phyloP scores from a whole-genome alignment of 2,113 vertebrate species.

The Rhombomys opimus region DNA sequence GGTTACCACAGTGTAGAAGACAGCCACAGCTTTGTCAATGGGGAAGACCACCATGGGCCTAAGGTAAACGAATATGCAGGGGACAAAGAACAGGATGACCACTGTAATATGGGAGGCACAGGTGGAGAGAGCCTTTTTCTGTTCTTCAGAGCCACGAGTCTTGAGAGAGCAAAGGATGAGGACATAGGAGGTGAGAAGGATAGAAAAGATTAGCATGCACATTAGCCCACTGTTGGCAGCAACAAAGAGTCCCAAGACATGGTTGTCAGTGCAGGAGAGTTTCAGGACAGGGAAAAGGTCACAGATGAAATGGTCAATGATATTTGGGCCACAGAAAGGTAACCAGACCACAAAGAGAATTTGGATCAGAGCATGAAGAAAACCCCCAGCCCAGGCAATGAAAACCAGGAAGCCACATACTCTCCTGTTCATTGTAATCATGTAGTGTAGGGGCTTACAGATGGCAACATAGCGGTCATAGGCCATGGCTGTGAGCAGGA shows the following conservation, averaged over 20 bases:
- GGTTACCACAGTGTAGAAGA: slow-evolving; percentile 25
- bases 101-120: slow-evolving; percentile 19
- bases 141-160: not conserved
- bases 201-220: slow-evolving; percentile 63
- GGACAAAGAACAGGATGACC: slow-evolving; percentile 48
- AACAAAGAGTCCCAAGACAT: slow-evolving; percentile 48
- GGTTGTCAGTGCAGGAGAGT: slow-evolving; percentile 42
- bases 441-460: slow-evolving; percentile 57
- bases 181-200: slow-evolving; percentile 35
- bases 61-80: slow-evolving; percentile 63
- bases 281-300: slow-evolving; percentile 64
- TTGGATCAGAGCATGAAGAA: slow-evolving; percentile 66
- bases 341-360: slow-evolving; percentile 38
- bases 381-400: not conserved
- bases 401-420: slow-evolving; percentile 11
- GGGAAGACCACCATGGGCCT: slow-evolving; percentile 38
- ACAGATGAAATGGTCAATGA: slow-evolving; percentile 70
- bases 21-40: slow-evolving; percentile 56
- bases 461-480: slow-evolving; percentile 58
- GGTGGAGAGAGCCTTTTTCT: slow-evolving; percentile 27
- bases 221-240: slow-evolving; percentile 63
- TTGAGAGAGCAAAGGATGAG: slow-evolving; percentile 59
- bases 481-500: slow-evolving; percentile 61
- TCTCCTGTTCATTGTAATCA: slow-evolving; percentile 38
- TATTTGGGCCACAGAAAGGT: slow-evolving; percentile 63